These are phyloP conservation scores for Calliphora vicina DNA, from an alignment of 1,140 invertebrate species.

Conservation along the genomic window DNA sequence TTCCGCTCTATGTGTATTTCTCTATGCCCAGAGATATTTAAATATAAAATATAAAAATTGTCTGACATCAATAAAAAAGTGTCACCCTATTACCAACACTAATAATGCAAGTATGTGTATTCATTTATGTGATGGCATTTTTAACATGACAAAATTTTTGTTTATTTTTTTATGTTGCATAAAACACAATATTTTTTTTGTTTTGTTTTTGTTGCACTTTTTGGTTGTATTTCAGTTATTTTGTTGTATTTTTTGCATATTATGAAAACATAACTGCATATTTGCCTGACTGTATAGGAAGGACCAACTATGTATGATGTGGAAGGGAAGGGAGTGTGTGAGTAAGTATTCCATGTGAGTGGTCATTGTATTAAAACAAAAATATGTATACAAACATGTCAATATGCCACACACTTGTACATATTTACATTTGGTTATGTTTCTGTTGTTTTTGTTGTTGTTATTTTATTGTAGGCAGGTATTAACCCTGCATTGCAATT, in stretches of 20 bases:
- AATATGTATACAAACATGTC: constrained; percentile 5
- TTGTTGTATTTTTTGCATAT: background rate
- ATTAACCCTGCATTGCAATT: background rate
- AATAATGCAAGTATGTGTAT: background rate
- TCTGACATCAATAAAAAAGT: too few relatives aligned
- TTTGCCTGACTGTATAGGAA: background rate
- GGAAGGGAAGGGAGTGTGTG: too few relatives aligned
- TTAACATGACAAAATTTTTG: constrained; percentile 18
- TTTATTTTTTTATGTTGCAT: background rate
- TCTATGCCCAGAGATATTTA: too few relatives aligned
- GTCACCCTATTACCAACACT: too few relatives aligned
- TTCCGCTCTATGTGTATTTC: too few relatives aligned
- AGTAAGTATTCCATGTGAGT: background rate
- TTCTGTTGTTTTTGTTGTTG: background rate
- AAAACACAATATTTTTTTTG: too few relatives aligned
- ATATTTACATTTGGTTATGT: constrained; percentile 10
- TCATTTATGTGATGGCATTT: constrained; percentile 9
- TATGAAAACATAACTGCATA: background rate
- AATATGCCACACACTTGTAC: background rate
- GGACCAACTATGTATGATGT: too few relatives aligned
- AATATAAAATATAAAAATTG: too few relatives aligned
- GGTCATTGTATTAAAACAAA: background rate
- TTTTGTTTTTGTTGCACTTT: background rate
- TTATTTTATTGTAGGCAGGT: background rate
- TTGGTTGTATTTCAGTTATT: too few relatives aligned